Conservation (phyloP, 2,888 invertebrate genomes). For the Philonicus albiceps region DNA sequence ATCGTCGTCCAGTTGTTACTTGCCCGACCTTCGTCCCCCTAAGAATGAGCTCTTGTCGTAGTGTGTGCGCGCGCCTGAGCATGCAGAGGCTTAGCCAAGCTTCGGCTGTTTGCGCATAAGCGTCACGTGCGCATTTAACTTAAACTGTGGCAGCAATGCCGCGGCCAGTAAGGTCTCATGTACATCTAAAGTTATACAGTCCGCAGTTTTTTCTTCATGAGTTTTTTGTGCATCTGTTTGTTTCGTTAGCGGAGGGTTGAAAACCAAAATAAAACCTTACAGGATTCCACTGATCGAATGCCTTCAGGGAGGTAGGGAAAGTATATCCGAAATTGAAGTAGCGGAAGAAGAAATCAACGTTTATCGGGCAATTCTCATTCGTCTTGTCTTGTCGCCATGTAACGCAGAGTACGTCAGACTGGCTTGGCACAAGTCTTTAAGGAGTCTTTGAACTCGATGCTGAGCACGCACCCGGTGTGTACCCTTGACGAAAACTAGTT, state of each 20-base stretch:
- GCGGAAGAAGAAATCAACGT: not conserved
- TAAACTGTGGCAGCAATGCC: not conserved
- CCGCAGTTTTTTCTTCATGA: not conserved
- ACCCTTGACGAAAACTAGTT: constrained; percentile 4
- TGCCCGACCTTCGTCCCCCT: not conserved
- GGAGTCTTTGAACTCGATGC: constrained; percentile 18
- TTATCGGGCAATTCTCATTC: not conserved
- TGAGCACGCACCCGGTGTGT: not conserved
- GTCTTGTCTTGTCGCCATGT: not conserved
- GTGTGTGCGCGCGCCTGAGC: not conserved
- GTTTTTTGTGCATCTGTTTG: not conserved
- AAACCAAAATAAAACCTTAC: constrained; percentile 1
- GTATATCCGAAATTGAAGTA: not conserved
- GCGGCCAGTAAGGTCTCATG: not conserved
- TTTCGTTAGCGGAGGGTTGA: not conserved
- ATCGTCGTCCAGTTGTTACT: constrained; percentile 9
- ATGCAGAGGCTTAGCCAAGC: not conserved
- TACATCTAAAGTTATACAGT: not conserved
- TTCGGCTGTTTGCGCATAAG: not conserved
- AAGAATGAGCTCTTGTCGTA: not conserved
- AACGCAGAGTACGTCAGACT: not conserved
- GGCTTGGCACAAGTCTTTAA: constrained; percentile 8
- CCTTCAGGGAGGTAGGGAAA: not conserved
- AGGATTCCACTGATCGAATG: not conserved
- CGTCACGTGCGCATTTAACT: not conserved